These are phyloP conservation scores for Carterocephalus palaemon DNA, from an alignment of 2,888 invertebrate species.

Conservation along the genomic window DNA sequence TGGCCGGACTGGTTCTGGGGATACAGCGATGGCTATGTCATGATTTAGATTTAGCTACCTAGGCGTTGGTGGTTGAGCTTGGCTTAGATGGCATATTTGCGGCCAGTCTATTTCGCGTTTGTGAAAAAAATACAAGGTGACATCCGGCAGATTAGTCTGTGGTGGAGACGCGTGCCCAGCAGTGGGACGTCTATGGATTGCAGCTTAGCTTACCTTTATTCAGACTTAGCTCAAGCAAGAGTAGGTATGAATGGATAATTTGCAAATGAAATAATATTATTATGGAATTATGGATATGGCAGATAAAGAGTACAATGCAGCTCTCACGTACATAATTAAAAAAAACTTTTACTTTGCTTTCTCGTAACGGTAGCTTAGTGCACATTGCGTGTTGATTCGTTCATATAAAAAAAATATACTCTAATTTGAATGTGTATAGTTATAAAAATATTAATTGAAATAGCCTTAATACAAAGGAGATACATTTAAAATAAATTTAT, in stretches of 20 bases:
- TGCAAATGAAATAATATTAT: too few species aligned
- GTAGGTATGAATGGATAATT: not conserved
- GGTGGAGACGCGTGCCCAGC: too few species aligned
- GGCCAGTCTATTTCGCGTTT: slow-evolving; percentile 1
- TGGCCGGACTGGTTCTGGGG: slow-evolving; percentile 52
- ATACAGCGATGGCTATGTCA: slow-evolving; percentile 38
- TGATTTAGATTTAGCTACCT: slow-evolving; percentile 39
- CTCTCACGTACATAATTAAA: slow-evolving; percentile 27
- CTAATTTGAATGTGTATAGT: too few species aligned
- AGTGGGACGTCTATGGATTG: too few species aligned
- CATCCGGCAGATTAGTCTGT: too few species aligned
- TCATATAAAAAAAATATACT: slow-evolving; percentile 1
- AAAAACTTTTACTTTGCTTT: slow-evolving; percentile 30
- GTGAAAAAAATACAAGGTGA: too few species aligned
- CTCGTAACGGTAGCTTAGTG: slow-evolving; percentile 27
- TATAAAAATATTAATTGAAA: too few species aligned
- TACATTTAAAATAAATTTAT: too few species aligned
- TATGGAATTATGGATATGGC: not conserved
- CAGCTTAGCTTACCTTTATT: too few species aligned
- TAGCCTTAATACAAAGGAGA: too few species aligned
- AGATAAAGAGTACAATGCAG: slow-evolving; percentile 15
- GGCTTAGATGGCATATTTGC: slow-evolving; percentile 6
- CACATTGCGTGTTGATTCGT: slow-evolving; percentile 13
- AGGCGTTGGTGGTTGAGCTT: slow-evolving; percentile 19
- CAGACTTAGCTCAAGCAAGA: not conserved